Conservation (phyloP, 1,140 invertebrate species). For the Mylabris phalerata region DNA sequence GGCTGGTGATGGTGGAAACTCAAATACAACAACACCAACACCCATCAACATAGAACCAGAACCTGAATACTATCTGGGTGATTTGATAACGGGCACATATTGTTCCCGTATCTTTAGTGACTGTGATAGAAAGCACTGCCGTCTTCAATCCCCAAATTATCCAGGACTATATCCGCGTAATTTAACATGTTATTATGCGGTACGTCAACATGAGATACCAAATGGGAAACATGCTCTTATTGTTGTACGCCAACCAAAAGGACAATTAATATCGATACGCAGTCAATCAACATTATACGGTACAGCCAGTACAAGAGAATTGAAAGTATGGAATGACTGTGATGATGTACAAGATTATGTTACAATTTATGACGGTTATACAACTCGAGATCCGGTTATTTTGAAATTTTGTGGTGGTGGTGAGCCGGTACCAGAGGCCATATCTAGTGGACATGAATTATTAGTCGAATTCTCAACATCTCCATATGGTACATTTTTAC, state of each 20-base stretch:
- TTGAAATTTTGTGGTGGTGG: conserved; percentile 85
- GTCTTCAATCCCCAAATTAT: conserved; percentile 85
- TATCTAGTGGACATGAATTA: conserved; percentile 77
- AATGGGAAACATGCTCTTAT: conserved; percentile 72
- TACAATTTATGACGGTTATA: conserved; percentile 83
- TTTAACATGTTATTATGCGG: conserved; percentile 81
- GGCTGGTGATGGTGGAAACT: no score
- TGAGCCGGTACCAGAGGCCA: conserved; percentile 69
- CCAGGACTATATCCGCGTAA: conserved; percentile 86
- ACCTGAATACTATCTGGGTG: conserved; percentile 65
- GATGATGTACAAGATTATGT: conserved; percentile 83
- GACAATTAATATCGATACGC: conserved; percentile 73
- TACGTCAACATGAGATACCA: conserved; percentile 68
- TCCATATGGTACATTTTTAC: conserved; percentile 78
- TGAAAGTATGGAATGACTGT: conserved; percentile 68
- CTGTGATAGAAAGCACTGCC: conserved; percentile 78
- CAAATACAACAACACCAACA: conserved; percentile 21
- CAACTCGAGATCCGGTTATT: conserved; percentile 78
- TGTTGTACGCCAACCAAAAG: conserved; percentile 72
- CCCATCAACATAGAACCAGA: conserved; percentile 34
- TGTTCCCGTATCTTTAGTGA: conserved; percentile 84
- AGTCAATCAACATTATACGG: conserved; percentile 56
- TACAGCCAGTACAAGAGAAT: conserved; percentile 38
- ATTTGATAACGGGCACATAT: conserved; percentile 80
- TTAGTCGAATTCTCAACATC: conserved; percentile 86